phyloP scores from a whole-genome alignment of 1,140 invertebrate species.

The Formica selysi region DNA sequence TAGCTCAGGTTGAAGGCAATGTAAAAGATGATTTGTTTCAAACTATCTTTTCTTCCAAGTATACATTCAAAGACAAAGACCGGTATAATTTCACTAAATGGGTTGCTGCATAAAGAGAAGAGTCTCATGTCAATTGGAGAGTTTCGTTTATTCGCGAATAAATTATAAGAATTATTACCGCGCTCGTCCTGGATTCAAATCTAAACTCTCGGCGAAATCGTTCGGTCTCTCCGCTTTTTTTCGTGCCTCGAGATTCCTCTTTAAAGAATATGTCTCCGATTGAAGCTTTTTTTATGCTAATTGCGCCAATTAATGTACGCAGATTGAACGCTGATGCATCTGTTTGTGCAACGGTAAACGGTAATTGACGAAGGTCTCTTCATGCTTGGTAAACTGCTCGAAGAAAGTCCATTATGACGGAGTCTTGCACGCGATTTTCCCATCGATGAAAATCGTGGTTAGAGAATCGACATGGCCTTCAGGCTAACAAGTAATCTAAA shows the following conservation, averaged over 20 bases:
- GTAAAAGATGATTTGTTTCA: not conserved
- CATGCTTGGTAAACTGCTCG: not conserved
- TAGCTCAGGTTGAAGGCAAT: not conserved
- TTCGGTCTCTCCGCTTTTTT: not conserved
- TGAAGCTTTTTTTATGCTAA: constrained; percentile 12
- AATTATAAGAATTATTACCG: not conserved
- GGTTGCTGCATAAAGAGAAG: not conserved
- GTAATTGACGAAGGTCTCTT: constrained; percentile 19
- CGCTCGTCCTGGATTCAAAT: not conserved
- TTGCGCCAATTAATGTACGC: constrained; percentile 28
- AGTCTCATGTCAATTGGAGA: not conserved
- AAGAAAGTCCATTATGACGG: constrained; percentile 13
- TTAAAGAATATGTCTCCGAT: not conserved
- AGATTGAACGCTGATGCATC: not conserved
- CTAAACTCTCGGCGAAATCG: not conserved
- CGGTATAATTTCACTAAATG: not conserved
- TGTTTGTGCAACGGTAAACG: constrained; percentile 32
- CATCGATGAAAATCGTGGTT: constrained; percentile 17
- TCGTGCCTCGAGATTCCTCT: too few species aligned
- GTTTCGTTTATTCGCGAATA: not conserved
- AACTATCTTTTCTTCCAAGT: not conserved
- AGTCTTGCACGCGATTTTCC: constrained; percentile 26
- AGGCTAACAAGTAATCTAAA: not conserved
- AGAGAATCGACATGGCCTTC: not conserved
- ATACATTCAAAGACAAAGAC: not conserved